These are phyloP conservation scores for Chymomyza amoena DNA, from an alignment of 2,888 invertebrate genomes.

Conservation along the genomic window DNA sequence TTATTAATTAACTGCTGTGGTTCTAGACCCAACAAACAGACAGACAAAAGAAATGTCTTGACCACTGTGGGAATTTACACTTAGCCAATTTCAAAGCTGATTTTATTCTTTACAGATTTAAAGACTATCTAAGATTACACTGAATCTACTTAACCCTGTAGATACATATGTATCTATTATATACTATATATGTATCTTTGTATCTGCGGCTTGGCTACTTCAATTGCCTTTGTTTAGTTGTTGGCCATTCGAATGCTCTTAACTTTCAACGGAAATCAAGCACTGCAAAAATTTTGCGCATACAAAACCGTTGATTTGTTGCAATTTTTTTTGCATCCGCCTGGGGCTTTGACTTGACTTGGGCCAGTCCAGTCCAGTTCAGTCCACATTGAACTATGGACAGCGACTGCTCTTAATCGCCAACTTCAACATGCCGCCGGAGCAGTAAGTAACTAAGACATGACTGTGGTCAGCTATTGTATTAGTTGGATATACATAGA, in stretches of 20 bases:
- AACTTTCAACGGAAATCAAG: slow-evolving; percentile 49
- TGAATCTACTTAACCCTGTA: neutral
- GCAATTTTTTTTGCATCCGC: slow-evolving; percentile 56
- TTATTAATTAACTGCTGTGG: neutral
- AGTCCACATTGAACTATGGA: slow-evolving; percentile 10
- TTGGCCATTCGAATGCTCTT: slow-evolving; percentile 8
- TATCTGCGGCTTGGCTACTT: neutral
- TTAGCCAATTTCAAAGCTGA: neutral
- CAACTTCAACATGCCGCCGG: slow-evolving; percentile 12
- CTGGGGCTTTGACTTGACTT: slow-evolving; percentile 33
- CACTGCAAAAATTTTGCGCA: slow-evolving; percentile 20
- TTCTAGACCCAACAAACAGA: neutral
- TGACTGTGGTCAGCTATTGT: neutral
- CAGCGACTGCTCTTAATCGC: slow-evolving; percentile 34
- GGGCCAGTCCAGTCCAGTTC: slow-evolving; percentile 16
- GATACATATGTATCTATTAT: neutral
- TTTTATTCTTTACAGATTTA: neutral
- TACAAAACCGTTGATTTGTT: slow-evolving; percentile 32
- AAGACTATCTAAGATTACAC: no score
- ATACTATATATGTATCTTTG: no score
- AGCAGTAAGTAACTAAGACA: neutral
- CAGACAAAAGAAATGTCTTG: neutral
- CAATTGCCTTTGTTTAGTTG: neutral
- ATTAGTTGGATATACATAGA: neutral
- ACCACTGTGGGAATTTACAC: neutral